phyloP scores from a whole-genome alignment of 2,888 invertebrate genomes.

The Dromius quadrimaculatus region DNA sequence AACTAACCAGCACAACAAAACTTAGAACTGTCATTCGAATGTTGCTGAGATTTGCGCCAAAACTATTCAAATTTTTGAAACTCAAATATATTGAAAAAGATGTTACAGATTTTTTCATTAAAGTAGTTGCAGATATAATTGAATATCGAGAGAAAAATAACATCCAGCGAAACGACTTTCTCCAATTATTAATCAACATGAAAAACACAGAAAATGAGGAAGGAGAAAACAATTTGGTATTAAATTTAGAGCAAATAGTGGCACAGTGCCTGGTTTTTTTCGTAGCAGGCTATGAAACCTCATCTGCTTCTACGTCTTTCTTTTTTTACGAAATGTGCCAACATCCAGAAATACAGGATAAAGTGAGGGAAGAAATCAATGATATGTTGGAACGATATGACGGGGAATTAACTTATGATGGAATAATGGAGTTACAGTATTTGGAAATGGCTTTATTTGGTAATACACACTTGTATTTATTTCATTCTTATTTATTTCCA shows the following conservation, averaged over 20 bases:
- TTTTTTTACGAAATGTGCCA: slow-evolving; percentile 27
- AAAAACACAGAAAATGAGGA: slow-evolving; percentile 49
- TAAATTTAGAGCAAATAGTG: slow-evolving; percentile 17
- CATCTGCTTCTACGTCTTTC: slow-evolving; percentile 18
- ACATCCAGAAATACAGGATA: slow-evolving; percentile 35
- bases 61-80: slow-evolving; percentile 55
- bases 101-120: slow-evolving; percentile 65
- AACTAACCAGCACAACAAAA: slow-evolving; percentile 11
- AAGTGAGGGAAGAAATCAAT: slow-evolving; percentile 27
- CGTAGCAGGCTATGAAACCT: slow-evolving; percentile 36
- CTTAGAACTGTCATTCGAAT: slow-evolving; percentile 42
- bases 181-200: slow-evolving; percentile 66
- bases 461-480: too few species aligned
- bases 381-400: slow-evolving; percentile 23
- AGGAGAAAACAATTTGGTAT: background rate
- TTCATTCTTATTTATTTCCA: background rate
- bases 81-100: slow-evolving; percentile 55
- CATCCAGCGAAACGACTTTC: slow-evolving; percentile 68
- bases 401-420: slow-evolving; percentile 50
- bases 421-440: slow-evolving; percentile 37
- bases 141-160: slow-evolving; percentile 66
- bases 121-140: slow-evolving; percentile 65
- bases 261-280: slow-evolving; percentile 31
- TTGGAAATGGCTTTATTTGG: slow-evolving; percentile 28
- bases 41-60: slow-evolving; percentile 53